Evolutionary conservation across 2,113 vertebrate genomes (phyloP), one percentile per base, ranked within the genome.

Genomic region (Nothoprocta perdicaria): DNA sequence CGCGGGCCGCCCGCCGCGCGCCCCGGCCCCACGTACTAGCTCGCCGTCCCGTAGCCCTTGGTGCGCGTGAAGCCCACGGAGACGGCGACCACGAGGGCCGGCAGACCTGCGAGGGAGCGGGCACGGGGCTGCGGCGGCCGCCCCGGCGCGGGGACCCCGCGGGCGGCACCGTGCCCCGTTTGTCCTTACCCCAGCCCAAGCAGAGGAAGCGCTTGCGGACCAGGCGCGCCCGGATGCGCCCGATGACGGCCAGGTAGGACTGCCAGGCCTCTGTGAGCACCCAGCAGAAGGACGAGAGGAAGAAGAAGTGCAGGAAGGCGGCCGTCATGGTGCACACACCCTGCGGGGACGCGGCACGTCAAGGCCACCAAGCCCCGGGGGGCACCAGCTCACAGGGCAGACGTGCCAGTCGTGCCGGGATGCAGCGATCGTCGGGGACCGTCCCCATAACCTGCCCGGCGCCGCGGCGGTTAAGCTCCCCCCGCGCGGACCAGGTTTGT

Each of bases 211-310:
- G 98, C 93, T 99, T 99, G 96, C 99, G 99, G 96, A 99, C 99
- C 61, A 99, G 98, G 92, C 99, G 98, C 38, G 98, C 98, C 89
- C 99, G 98, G 97, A 99, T 99, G 97, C 99, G 98, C 96, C 99
- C 99, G 31, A 99, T 99, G 95, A 99, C 99, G 5, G 99, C 99
- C 97, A 99, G 98, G 97, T 99, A 99, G 94, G 99, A 99, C 97
- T 99, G 99, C 99, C 99, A 99, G 62, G 99, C 99, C 97, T 99
- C 99, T 0, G 99, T 99, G 95, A 99, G 98, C 97, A 99, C 99
- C 99, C 99, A 99, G 98, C 99, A 99, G 97, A 99, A 99, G 73
- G 99, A 99, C 2, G 99, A 99, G 96, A 99, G 98, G 98, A 99
- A 99, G 98, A 99, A 99, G 98, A 99, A 99, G 96, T 99, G 99